Evolutionary conservation across 2,797 vertebrate species (phyloP).

Genomic region (Simalia tracyae): DNA sequence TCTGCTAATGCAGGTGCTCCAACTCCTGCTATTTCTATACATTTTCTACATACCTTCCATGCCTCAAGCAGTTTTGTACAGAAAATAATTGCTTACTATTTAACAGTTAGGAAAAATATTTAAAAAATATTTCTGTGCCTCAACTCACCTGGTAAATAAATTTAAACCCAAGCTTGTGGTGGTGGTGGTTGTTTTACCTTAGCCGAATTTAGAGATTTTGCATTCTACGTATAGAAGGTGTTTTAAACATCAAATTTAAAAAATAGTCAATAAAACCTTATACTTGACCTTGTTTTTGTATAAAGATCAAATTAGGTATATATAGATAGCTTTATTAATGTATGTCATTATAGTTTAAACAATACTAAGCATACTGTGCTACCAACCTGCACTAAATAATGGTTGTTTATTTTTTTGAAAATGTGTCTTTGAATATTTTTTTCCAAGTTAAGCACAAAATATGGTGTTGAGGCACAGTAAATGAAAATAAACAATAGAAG

Average conservation of each 20-base stretch:
- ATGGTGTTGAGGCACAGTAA: constrained; percentile 70
- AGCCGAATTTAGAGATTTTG: not conserved
- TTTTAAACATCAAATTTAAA: constrained; percentile 32
- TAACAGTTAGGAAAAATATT: not conserved
- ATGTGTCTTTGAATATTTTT: constrained; percentile 47
- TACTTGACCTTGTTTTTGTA: not conserved
- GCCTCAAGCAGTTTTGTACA: not conserved
- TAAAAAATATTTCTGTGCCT: not conserved
- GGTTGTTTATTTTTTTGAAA: constrained; percentile 65
- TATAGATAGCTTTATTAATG: too few relatives aligned
- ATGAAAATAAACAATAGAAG: constrained; percentile 64
- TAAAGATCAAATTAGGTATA: not conserved
- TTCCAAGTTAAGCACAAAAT: constrained; percentile 70
- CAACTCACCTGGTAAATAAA: not conserved
- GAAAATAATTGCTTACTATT: not conserved
- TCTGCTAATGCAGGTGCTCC: not conserved
- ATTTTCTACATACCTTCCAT: not conserved
- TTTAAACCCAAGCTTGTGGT: constrained; percentile 3
- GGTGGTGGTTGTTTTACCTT: not conserved
- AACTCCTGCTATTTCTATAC: not conserved
- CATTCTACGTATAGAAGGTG: not conserved
- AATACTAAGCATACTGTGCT: constrained; percentile 18
- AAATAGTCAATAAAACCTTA: constrained; percentile 18
- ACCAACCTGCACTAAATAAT: constrained; percentile 58
- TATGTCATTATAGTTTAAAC: not conserved